Evolutionary conservation across 2,113 vertebrate species (phyloP).

Genomic region (Dasyurus viverrinus): DNA sequence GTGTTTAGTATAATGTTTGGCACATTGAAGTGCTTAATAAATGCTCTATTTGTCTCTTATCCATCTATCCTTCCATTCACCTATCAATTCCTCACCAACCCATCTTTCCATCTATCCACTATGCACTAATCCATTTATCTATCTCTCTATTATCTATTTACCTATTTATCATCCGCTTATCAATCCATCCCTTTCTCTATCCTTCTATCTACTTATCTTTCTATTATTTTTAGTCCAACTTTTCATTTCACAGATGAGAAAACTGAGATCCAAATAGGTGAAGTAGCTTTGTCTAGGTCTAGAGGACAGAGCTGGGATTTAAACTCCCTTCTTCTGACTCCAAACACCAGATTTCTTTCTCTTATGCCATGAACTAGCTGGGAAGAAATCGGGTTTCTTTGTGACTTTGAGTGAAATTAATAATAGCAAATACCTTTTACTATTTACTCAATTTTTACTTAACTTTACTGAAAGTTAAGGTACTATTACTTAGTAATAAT

Average conservation of each 20-base stretch:
- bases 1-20: background rate
- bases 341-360: background rate
- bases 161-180: background rate
- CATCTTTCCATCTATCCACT: background rate
- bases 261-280: background rate
- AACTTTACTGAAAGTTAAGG: too few relatives aligned
- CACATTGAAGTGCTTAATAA: background rate
- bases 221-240: background rate
- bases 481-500: background rate
- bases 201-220: background rate
- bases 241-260: background rate
- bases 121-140: background rate
- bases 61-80: background rate
- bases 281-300: background rate
- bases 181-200: background rate
- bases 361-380: background rate
- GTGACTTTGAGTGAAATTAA: background rate
- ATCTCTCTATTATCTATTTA: too few relatives aligned
- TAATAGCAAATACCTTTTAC: background rate
- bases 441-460: too few relatives aligned
- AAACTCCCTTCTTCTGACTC: background rate
- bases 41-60: background rate
- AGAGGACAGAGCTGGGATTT: background rate
- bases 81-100: too few relatives aligned
- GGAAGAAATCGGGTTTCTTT: background rate